Base-by-base conservation (phyloP, 2,113 vertebrate species). In the Eudorcas thomsonii region DNA sequence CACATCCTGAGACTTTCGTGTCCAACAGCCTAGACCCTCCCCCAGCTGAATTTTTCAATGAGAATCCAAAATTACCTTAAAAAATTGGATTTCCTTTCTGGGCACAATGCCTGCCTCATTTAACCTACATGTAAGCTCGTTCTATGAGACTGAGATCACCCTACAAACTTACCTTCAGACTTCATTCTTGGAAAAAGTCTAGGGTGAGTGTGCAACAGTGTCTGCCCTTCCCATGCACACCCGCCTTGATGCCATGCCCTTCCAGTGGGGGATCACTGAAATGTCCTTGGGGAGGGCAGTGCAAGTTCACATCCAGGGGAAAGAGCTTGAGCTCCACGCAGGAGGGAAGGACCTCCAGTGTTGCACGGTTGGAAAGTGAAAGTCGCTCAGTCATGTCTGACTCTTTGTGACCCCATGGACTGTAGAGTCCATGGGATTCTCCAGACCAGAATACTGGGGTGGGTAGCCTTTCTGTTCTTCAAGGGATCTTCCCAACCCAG, bases 211-310 rank as follows among this genome's bases (percentile, higher is more conserved):
- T 36, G 6, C 33, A 78, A 62, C 12, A 52, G 14, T 7, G 4
- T 52, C 36, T 33, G 52, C 16, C 9, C 43, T 28, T 62, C 16
- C 74, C 28, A 1, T 1, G 13, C 36, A 21, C 3, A 23, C 16
- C 1, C 11, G 50, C 59, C 60, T 59, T 28, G 12, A 10, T 2
- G 8, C 11, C 26, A 30, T 0, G 0, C 1, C 43, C 80, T 54
- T 39, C 45, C 23, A 2, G 1, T 5, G 3, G 21, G 14, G 6
- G 2, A 45, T 62, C n/a, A 21, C 1, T 28, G 13, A 45, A 23
- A 28, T 1, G 15, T 2, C n/a, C n/a, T 60, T 23, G 0, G 39
- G 16, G 12, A 88, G 6, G 6, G 15, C 5, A 19, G 3, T 0
- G 4, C n/a, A 19, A 26, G 26, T 60, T 39, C 59, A 6, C 28